These are phyloP conservation scores for Nothoprocta perdicaria DNA, from an alignment of 2,113 vertebrate species.

Conservation along the genomic window DNA sequence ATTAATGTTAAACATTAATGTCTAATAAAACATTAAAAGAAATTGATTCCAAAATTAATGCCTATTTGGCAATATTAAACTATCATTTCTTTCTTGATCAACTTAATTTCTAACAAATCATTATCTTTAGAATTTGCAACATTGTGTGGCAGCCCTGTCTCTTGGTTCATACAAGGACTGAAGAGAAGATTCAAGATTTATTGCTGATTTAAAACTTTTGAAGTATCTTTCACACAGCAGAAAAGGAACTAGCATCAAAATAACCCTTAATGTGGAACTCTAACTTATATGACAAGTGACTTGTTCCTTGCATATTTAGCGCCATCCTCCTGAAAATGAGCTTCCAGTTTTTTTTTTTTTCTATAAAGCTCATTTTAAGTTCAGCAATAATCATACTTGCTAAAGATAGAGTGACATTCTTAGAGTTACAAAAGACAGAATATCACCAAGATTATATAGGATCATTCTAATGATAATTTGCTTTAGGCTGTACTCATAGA, in stretches of 20 bases:
- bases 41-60: neutral
- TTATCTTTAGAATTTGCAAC: fast-evolving
- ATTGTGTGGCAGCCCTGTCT: fast-evolving
- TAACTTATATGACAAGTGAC: neutral
- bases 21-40: neutral
- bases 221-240: neutral
- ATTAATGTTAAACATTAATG: too few species aligned
- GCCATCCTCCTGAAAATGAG: neutral
- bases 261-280: neutral
- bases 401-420: neutral
- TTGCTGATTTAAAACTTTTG: neutral
- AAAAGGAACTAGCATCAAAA: neutral
- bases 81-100: neutral
- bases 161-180: neutral
- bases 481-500: neutral
- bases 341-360: neutral
- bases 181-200: neutral
- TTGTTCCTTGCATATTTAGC: neutral
- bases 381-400: neutral
- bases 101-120: neutral
- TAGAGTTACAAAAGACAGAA: neutral
- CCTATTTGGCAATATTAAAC: neutral
- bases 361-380: neutral
- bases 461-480: neutral
- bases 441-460: neutral